Conservation (phyloP, 2,888 invertebrate genomes). For the Acrocera orbiculus region DNA sequence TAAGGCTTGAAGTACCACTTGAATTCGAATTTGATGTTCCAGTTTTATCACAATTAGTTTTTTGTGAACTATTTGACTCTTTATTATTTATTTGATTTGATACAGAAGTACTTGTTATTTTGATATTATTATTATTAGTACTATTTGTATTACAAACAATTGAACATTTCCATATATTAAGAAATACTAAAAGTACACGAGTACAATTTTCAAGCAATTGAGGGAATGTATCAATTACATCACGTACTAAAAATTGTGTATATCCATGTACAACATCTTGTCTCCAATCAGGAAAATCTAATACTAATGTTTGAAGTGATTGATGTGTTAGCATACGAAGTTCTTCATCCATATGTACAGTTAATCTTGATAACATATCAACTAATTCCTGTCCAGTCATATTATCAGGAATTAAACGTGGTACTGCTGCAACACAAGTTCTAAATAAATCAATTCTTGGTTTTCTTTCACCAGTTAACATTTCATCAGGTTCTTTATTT, state of each 20-base stretch:
- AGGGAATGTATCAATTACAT: constrained; percentile 43
- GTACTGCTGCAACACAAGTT: constrained; percentile 97
- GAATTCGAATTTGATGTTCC: constrained; percentile 25
- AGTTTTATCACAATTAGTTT: constrained; percentile 9
- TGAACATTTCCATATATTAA: constrained; percentile 85
- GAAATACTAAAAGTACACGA: constrained; percentile 75
- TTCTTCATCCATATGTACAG: constrained; percentile 98
- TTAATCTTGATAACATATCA: constrained; percentile 81
- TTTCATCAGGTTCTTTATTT: constrained; percentile 84
- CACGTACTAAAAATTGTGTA: constrained; percentile 85
- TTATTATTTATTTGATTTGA: constrained; percentile 7
- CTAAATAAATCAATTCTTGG: constrained; percentile 95
- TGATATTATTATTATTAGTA: constrained; percentile 13
- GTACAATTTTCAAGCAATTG: constrained; percentile 78
- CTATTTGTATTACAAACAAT: constrained; percentile 27
- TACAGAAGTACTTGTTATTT: constrained; percentile 16
- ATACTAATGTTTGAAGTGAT: constrained; percentile 84
- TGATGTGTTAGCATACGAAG: constrained; percentile 83
- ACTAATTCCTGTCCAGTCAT: constrained; percentile 90
- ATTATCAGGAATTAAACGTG: constrained; percentile 91
- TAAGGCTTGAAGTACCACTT: constrained; percentile 31
- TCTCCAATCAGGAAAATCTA: constrained; percentile 95
- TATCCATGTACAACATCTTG: constrained; percentile 90
- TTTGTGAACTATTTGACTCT: constrained; percentile 7
- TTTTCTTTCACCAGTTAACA: constrained; percentile 88